Base-by-base conservation (phyloP, 2,113 vertebrate genomes). In the Rhinoderma darwinii region DNA sequence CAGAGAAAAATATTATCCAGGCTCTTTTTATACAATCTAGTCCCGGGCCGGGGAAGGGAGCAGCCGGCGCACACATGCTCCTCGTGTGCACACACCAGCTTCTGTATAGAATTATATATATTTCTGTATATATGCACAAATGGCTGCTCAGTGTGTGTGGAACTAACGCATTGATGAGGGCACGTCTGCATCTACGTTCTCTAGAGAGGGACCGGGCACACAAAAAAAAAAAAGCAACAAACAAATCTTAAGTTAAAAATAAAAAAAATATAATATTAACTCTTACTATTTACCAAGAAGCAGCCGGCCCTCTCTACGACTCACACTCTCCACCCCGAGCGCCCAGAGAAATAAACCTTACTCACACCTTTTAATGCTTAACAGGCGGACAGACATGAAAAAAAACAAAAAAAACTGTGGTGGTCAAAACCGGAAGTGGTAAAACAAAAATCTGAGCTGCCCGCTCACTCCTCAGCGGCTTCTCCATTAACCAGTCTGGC, bases 1-100 rank as follows among this genome's bases (percentile, higher is more conserved):
- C 63, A 87, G 78, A 87, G 86, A 87, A 87, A 87, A 87, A 87
- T 87, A 87, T 87, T 82, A 87, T 82, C 79, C 77, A 82, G 51
- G 77, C 85, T 86, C 76, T 86, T 54, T 86, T 86, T 87, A 87
- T 87, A 87, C 86, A 87, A 82, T 63, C 68, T 82, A 82, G 35
- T 75, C 70, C 51, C 66, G 22, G 68, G 78, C 41, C 20, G 47
- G 50, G 76, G 56, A 30, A 61, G 39, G 68, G 68, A 59, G 51
- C 51, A 59, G 78, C 78, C 27, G n/a, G 30, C 32, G 77, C 86
- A 82, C 78, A 72, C 84, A 73, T 59, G 37, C 47, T 15, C 39
- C 35, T 25, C 59, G 47, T 86, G 47, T 41, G 7, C 44, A 37
- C 30, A 66, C 25, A 59, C 5, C 37, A n/a, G 85, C 47, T 22